Percentiles rank a stretch among this genome's conserved stretches.
Conservation (phyloP, 2,888 invertebrate species). For the Cosmia pyralina region DNA sequence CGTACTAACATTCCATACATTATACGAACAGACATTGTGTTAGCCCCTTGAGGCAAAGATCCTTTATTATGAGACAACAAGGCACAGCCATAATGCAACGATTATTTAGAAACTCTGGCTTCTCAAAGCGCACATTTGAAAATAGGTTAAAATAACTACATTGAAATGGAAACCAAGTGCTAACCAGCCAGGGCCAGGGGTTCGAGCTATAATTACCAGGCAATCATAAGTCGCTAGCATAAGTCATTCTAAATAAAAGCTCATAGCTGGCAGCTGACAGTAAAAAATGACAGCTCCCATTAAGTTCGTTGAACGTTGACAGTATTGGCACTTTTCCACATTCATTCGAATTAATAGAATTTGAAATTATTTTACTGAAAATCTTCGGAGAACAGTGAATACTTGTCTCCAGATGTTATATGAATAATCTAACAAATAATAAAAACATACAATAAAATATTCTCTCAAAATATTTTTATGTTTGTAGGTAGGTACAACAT, state of each 20-base stretch:
- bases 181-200: too few species aligned
- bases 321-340: background rate
- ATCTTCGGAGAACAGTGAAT: background rate
- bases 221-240: background rate
- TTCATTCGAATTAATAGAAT: background rate
- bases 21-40: background rate
- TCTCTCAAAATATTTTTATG: background rate
- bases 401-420: background rate
- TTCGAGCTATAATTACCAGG: too few species aligned
- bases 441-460: background rate
- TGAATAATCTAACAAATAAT: too few species aligned
- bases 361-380: background rate
- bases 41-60: background rate
- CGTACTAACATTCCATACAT: background rate
- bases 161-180: too few species aligned
- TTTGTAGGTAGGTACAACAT: background rate
- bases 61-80: slow-evolving; percentile 19
- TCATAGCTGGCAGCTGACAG: background rate
- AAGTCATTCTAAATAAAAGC: slow-evolving; percentile 3
- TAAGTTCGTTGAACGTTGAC: background rate
- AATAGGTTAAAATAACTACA: background rate
- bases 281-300: slow-evolving; percentile 10
- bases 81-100: background rate
- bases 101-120: background rate
- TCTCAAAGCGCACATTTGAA: background rate